Base-by-base conservation (phyloP, 92 coral and sea anemone genomes). In the Nematostella vectensis region DNA sequence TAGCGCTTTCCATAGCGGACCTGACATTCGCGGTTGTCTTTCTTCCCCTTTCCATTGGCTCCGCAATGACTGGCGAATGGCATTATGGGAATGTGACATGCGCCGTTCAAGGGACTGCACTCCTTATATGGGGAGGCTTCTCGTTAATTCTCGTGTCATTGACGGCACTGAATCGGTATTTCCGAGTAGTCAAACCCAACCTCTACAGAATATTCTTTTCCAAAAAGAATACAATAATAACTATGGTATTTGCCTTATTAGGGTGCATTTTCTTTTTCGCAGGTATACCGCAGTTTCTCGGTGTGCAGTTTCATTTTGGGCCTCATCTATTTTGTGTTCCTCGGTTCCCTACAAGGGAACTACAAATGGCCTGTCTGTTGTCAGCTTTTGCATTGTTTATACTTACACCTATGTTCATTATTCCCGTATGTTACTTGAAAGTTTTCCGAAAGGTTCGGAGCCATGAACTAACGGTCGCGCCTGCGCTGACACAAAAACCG, bases 241-340 rank as follows among this genome's bases (percentile, higher is more conserved):
- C 28, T 21, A 44, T 66, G 4, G 38, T 21, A 11, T 15, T 31
- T 0, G 44, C 63, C 3, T 31, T 66, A 25, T 3, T 45, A 12
- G 0, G 28, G 11, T 18, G 54, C 16, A 13, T n/a, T 2, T 4
- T 33, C 0, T 16, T 55, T 0, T 22, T 66, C 8, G 20, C 30
- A 10, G 37, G 55, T 0, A 3, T 52, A 25, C 1, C 47, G 10
- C 15, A 20, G 15, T 62, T 42, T 1, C 27, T 57, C 17, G 27
- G 29, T 20, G 74, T 48, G 8, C 22, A 25, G 2, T 77, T 40
- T 55, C 49, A 54, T 1, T 78, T 78, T 43, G 85, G 75, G 0
- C 85, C 85, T 6, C 85, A 78, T 25, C 54, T 72, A 3, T 78
- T 78, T 48, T 78, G 85, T 67, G 63, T 74, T 10, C 85, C 79